Evolutionary conservation across 2,797 vertebrate genomes (phyloP), one percentile per base, ranked within the genome.

Genomic region (Manis crassicaudata): DNA sequence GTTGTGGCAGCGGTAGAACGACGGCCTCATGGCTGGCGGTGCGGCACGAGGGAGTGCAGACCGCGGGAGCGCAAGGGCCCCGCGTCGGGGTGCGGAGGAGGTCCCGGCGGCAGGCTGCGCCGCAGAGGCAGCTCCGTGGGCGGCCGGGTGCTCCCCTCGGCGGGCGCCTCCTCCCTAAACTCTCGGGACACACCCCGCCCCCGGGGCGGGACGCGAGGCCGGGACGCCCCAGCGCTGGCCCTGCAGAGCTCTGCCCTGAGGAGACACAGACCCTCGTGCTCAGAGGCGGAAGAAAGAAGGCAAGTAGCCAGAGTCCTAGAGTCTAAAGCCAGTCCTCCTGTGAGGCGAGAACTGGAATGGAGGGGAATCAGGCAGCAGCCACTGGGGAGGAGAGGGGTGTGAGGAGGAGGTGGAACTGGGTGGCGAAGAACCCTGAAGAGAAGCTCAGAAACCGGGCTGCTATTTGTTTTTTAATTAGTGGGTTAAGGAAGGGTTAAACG

Each of bases 1-100:
- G 76, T 73, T 65, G 7, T 94, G 93, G 95, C 98, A 99, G 82
- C 91, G 98, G 95, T 98, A 98, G 1, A 79, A 84, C 10, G n/a
- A 43, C 23, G 25, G 0, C 16, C 70, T 94, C 98, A 94, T 96
- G 77, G 90, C 16, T 23, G 52, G 43, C 20, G 9, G 23, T 35
- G 32, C 62, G 7, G 63, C 16, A 10, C 29, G 32, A 50, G 2
- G 14, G 75, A 35, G 35, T 2, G 21, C 23, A 29, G 81, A 37
- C n/a, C 62, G 81, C n/a, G 4, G 77, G 25, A 63, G 29, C 14
- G 14, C 32, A 20, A 32, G 67, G 40, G 25, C 10, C 65, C 29
- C 0, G 8, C 1, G 40, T 56, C 81, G 4, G 2, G 60, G 20
- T 16, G 85, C 54, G 5, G 8, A 82, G 72, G 32, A 37, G 58